Evolutionary conservation across 1,140 invertebrate species (phyloP).

Genomic region (Lordiphosa mommai): DNA sequence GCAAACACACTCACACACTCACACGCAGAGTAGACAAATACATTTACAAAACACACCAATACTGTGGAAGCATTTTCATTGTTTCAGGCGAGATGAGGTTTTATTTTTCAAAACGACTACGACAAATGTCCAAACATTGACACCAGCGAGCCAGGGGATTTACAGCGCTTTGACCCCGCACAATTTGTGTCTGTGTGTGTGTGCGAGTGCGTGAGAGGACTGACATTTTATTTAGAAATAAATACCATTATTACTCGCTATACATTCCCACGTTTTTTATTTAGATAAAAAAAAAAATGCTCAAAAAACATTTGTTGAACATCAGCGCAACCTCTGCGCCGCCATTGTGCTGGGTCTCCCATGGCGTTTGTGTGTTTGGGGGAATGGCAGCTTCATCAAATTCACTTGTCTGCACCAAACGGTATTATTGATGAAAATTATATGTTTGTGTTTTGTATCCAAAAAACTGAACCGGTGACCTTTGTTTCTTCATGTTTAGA

Average conservation of each 20-base stretch:
- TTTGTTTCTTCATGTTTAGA: not conserved
- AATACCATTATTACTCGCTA: slow-evolving; percentile 51
- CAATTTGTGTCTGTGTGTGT: slow-evolving; percentile 7
- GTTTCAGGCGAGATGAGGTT: slow-evolving; percentile 34
- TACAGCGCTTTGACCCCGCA: slow-evolving; percentile 52
- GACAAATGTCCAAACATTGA: slow-evolving; percentile 49
- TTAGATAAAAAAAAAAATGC: not conserved
- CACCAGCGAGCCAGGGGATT: slow-evolving; percentile 37
- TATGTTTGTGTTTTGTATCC: slow-evolving; percentile 52
- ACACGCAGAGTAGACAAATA: slow-evolving; percentile 4
- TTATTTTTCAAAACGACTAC: slow-evolving; percentile 38
- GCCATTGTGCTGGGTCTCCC: slow-evolving; percentile 29
- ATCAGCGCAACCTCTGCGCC: slow-evolving; percentile 1
- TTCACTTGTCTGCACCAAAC: slow-evolving; percentile 51
- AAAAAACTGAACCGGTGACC: slow-evolving; percentile 16
- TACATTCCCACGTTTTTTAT: slow-evolving; percentile 7
- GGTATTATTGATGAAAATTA: slow-evolving; percentile 59
- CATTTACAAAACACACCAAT: not conserved
- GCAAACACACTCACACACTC: slow-evolving; percentile 23
- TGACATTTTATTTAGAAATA: slow-evolving; percentile 57
- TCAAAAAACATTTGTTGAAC: slow-evolving; percentile 6
- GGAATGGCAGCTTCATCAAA: slow-evolving; percentile 40
- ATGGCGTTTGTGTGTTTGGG: slow-evolving; percentile 24
- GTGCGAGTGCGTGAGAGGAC: slow-evolving; percentile 15
- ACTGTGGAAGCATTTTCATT: slow-evolving; percentile 12